These are phyloP conservation scores for Catonia carolina DNA, from an alignment of 2,888 invertebrate species.

Conservation along the genomic window DNA sequence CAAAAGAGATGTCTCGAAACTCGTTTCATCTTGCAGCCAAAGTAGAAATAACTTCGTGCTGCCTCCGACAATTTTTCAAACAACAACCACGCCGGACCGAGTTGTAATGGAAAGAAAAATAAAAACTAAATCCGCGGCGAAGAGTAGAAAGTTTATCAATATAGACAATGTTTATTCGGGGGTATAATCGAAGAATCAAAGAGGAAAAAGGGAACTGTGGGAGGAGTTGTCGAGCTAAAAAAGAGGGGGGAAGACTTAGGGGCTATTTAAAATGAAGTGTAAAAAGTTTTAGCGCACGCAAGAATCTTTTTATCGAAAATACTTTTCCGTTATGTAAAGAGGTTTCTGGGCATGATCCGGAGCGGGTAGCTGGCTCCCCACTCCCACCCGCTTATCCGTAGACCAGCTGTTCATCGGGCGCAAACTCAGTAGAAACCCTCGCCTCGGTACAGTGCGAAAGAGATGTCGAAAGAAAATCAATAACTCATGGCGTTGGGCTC, in stretches of 20 bases:
- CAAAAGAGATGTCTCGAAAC: too few species aligned
- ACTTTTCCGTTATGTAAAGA: constrained; percentile 20
- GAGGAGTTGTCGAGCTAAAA: neutral
- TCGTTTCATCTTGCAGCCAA: too few species aligned
- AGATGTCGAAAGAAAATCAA: constrained; percentile 9
- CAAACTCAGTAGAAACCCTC: too few species aligned
- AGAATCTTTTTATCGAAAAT: constrained; percentile 28
- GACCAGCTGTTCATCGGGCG: too few species aligned
- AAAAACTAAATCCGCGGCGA: neutral
- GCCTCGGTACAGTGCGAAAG: neutral
- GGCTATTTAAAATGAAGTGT: constrained; percentile 24
- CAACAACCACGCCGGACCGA: neutral
- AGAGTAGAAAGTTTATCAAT: constrained; percentile 23
- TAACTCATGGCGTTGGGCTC: constrained; percentile 3
- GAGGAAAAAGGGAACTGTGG: neutral
- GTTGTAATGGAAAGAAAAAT: neutral
- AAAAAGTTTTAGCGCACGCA: constrained; percentile 28
- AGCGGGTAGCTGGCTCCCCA: too few species aligned
- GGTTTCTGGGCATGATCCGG: constrained; percentile 21
- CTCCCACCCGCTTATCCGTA: too few species aligned
- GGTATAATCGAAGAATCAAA: constrained; percentile 21
- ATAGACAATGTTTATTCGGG: constrained; percentile 19
- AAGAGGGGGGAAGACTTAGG: constrained; percentile 1
- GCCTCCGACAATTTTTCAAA: constrained; percentile 5
- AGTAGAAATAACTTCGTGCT: too few species aligned